A percentile compares a stretch with the other conserved stretches of the same genome.
Evolutionary conservation across 2,797 vertebrate genomes (phyloP).

Genomic region (Clamator glandarius): DNA sequence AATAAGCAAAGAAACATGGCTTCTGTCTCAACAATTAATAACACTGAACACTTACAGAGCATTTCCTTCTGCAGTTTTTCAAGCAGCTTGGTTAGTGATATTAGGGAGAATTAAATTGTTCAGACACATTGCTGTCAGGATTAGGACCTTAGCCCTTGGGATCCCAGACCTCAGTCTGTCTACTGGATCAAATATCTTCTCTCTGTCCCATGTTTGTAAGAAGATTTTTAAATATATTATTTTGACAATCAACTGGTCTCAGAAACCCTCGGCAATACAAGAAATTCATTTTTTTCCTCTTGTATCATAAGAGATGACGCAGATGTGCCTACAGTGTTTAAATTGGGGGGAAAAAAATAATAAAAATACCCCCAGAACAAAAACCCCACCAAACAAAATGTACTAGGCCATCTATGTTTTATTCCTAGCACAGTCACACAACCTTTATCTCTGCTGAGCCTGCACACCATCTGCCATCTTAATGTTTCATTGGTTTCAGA

Average conservation of each 20-base stretch:
- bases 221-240: not conserved
- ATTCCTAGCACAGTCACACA: conserved; percentile 45
- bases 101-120: not conserved
- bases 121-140: not conserved
- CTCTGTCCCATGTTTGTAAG: not conserved
- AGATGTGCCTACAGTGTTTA: not conserved
- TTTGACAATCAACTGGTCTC: not conserved
- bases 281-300: not conserved
- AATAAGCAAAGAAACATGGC: not conserved
- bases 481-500: conserved; percentile 55
- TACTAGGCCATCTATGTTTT: conserved; percentile 11
- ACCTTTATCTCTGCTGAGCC: conserved; percentile 51
- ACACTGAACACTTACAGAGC: not conserved
- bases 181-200: not conserved
- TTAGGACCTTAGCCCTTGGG: not conserved
- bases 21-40: not conserved
- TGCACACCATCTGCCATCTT: conserved; percentile 61
- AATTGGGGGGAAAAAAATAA: not conserved
- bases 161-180: not conserved
- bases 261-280: not conserved
- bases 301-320: not conserved
- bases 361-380: not conserved
- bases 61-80: not conserved
- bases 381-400: not conserved
- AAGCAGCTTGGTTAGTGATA: not conserved